Evolutionary conservation across 2,113 vertebrate species (phyloP).

Genomic region (Theristicus caerulescens): DNA sequence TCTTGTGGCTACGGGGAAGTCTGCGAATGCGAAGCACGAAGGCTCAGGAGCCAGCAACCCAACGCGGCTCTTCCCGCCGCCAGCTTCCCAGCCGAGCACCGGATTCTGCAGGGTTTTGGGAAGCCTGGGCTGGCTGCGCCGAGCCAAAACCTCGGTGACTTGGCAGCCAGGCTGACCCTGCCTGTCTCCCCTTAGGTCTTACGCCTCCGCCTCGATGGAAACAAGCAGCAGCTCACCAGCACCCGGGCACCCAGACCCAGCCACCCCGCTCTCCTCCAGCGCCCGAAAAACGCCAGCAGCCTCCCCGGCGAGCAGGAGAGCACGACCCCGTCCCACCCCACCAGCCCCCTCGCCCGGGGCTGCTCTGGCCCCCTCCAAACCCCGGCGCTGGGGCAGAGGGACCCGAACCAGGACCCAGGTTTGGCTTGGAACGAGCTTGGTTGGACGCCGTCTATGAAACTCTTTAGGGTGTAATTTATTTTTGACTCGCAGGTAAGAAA

Average conservation of each 20-base stretch:
- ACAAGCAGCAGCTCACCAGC: background rate
- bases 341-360: background rate
- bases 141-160: background rate
- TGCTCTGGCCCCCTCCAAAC: background rate
- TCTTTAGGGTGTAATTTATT: background rate
- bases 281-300: background rate
- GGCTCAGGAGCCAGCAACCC: background rate
- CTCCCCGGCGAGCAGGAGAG: background rate
- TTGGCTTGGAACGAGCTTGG: background rate
- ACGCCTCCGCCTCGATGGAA: background rate
- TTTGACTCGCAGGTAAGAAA: background rate
- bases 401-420: background rate
- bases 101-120: background rate
- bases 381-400: background rate
- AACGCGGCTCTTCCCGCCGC: background rate
- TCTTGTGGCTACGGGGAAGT: background rate
- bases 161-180: background rate
- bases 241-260: background rate
- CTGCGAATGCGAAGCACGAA: background rate
- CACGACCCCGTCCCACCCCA: background rate
- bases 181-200: background rate
- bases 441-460: background rate
- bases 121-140: background rate
- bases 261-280: background rate
- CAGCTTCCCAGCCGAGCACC: accelerated